Evolutionary conservation across 2,888 invertebrate species (phyloP).

Genomic region (Temnothorax ravouxi): DNA sequence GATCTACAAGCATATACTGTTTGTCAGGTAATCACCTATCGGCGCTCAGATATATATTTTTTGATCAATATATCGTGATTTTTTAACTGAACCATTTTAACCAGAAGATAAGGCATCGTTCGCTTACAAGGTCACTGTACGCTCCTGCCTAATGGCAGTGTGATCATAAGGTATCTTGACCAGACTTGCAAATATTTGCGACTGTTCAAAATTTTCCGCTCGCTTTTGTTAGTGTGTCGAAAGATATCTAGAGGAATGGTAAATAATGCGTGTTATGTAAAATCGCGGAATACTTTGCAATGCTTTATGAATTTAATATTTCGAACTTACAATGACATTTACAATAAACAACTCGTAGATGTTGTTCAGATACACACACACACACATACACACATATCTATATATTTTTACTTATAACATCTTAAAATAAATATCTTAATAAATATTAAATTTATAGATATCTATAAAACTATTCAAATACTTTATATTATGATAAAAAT

Average conservation of each 20-base stretch:
- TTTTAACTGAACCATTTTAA: conserved; percentile 14
- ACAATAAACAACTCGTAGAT: neutral
- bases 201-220: conserved; percentile 47
- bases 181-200: conserved; percentile 49
- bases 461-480: neutral
- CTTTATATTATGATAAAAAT: neutral
- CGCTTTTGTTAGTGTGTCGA: neutral
- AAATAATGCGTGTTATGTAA: conserved; percentile 19
- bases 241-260: conserved; percentile 15
- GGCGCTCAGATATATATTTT: conserved; percentile 19
- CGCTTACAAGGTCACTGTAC: neutral
- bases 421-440: neutral
- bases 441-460: neutral
- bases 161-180: conserved; percentile 11
- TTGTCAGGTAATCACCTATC: conserved; percentile 21
- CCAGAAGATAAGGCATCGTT: conserved; percentile 2
- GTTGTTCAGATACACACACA: neutral
- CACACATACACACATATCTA: neutral
- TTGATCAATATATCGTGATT: conserved; percentile 20
- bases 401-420: neutral
- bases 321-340: neutral
- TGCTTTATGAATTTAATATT: neutral
- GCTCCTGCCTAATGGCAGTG: conserved; percentile 12
- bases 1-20: neutral
- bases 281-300: neutral